These are phyloP conservation scores for Phalloptychus januarius DNA, from an alignment of 2,797 vertebrate species.

Conservation along the genomic window DNA sequence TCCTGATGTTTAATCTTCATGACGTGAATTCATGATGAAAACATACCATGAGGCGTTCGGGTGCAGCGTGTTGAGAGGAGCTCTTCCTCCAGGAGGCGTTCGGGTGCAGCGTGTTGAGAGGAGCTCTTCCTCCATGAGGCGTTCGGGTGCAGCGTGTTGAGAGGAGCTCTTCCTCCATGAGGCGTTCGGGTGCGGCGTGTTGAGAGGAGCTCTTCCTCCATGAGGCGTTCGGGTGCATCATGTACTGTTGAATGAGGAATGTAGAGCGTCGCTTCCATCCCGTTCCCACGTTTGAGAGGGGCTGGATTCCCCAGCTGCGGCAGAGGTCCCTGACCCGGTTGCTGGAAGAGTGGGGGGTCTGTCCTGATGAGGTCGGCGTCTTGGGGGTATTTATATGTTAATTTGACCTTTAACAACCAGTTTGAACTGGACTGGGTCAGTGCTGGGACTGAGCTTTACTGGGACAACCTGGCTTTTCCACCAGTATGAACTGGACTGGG, in stretches of 20 bases:
- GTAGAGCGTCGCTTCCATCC: too few species aligned
- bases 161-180: background rate
- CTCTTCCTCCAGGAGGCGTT: conserved; percentile 28
- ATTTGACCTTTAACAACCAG: conserved; percentile 41
- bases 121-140: background rate
- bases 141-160: background rate
- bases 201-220: too few species aligned
- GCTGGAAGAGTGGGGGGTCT: background rate
- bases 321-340: conserved; percentile 34
- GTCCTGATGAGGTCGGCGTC: conserved; percentile 26
- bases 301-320: too few species aligned
- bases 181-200: too few species aligned
- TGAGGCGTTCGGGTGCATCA: too few species aligned
- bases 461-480: background rate
- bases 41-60: background rate
- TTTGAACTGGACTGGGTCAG: background rate
- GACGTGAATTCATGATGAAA: too few species aligned
- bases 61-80: too few species aligned
- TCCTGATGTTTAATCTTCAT: background rate
- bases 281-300: too few species aligned
- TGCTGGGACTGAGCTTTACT: background rate
- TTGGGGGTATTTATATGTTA: conserved; percentile 75
- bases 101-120: conserved; percentile 33
- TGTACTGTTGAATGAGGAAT: too few species aligned
- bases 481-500: background rate